phyloP scores from a whole-genome alignment of 2,888 invertebrate genomes.

The Philopedon plagiatum region DNA sequence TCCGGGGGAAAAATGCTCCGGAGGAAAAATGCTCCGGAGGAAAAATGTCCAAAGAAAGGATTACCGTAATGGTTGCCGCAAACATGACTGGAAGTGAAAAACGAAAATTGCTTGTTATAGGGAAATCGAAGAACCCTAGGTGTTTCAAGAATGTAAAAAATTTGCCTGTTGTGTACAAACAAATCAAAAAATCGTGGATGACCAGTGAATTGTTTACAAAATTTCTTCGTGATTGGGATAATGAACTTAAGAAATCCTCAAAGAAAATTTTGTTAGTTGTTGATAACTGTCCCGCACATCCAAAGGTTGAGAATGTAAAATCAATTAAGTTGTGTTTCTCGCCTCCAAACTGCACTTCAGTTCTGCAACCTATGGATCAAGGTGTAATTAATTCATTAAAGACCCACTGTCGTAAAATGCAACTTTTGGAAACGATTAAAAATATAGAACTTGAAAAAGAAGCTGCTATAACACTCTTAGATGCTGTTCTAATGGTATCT shows the following conservation, averaged over 20 bases:
- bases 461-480: too few relatives aligned
- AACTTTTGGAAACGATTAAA: too few relatives aligned
- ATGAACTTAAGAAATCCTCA: constrained; percentile 38
- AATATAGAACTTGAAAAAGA: too few relatives aligned
- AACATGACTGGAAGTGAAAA: constrained; percentile 60
- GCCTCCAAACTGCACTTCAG: constrained; percentile 48
- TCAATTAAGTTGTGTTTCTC: constrained; percentile 43
- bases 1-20: constrained; percentile 55
- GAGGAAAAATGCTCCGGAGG: constrained; percentile 57
- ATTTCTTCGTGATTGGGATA: constrained; percentile 35
- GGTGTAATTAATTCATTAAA: too few relatives aligned
- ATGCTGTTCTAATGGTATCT: too few relatives aligned
- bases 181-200: constrained; percentile 44
- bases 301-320: constrained; percentile 32
- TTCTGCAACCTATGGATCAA: constrained; percentile 46
- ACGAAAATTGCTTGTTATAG: constrained; percentile 57
- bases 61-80: constrained; percentile 54
- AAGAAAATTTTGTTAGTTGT: constrained; percentile 48
- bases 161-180: constrained; percentile 53
- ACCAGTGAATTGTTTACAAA: constrained; percentile 39
- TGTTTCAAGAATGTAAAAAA: constrained; percentile 54
- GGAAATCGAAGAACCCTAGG: constrained; percentile 58
- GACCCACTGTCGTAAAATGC: too few relatives aligned
- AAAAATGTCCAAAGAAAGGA: constrained; percentile 55
- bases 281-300: constrained; percentile 51